Evolutionary conservation across 2,797 vertebrate species (phyloP).

Genomic region (Clarias pachynema): DNA sequence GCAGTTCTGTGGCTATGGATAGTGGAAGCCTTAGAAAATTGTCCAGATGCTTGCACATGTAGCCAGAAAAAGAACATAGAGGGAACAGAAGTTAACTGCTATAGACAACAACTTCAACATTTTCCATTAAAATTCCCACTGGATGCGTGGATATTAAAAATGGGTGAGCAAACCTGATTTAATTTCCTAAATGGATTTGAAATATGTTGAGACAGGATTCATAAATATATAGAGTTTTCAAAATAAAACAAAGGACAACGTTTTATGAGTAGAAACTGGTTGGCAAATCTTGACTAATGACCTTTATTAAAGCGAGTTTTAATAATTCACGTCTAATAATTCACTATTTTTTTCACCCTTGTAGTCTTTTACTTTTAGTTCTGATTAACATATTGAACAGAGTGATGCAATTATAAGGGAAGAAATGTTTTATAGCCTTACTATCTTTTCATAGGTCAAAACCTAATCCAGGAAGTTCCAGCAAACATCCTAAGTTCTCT

Average conservation of each 20-base stretch:
- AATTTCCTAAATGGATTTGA: neutral
- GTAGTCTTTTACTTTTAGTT: neutral
- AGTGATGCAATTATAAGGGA: neutral
- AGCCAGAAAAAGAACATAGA: slow-evolving; percentile 61
- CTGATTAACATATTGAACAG: neutral
- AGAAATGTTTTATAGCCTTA: slow-evolving; percentile 7
- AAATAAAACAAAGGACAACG: too few species aligned
- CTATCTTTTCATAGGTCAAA: slow-evolving; percentile 66
- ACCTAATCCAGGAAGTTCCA: slow-evolving; percentile 70
- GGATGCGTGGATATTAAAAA: slow-evolving; percentile 76
- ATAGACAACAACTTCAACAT: slow-evolving; percentile 65
- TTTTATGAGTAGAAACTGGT: neutral
- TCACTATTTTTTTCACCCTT: neutral
- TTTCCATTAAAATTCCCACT: slow-evolving; percentile 71
- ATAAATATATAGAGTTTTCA: slow-evolving; percentile 3
- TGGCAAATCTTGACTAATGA: neutral
- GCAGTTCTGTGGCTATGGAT: slow-evolving; percentile 45
- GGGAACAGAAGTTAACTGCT: slow-evolving; percentile 76
- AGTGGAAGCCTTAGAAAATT: slow-evolving; percentile 60
- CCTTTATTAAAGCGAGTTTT: too few species aligned
- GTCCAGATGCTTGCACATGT: slow-evolving; percentile 73
- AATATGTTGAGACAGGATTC: neutral
- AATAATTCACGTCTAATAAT: neutral
- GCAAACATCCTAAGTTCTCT: slow-evolving; percentile 64
- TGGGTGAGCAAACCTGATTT: slow-evolving; percentile 63